Percentiles rank a stretch among this genome's conserved stretches.
Evolutionary conservation across 2,113 vertebrate species (phyloP).

Genomic region (Camelus dromedarius): DNA sequence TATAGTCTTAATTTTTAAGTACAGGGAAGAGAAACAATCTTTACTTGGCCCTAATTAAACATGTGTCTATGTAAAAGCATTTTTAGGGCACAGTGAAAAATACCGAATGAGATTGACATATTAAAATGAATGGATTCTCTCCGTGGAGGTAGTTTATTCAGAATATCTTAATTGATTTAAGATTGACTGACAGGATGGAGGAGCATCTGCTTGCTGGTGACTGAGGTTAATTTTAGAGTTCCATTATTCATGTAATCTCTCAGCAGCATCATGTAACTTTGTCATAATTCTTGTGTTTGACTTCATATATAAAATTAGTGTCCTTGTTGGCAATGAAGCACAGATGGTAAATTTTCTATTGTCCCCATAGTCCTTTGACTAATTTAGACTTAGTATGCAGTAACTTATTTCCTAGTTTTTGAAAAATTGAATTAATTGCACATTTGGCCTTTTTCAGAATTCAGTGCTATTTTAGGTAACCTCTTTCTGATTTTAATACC

Average conservation of each 20-base stretch:
- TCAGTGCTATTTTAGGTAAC: constrained; percentile 55
- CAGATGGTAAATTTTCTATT: constrained; percentile 46
- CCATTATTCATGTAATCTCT: constrained; percentile 57
- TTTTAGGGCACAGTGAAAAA: background rate
- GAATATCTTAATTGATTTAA: constrained; percentile 63
- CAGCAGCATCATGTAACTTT: background rate
- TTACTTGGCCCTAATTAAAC: background rate
- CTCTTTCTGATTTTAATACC: constrained; percentile 11
- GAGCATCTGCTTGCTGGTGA: background rate
- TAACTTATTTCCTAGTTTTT: constrained; percentile 53
- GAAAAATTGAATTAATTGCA: constrained; percentile 59
- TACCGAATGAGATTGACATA: background rate
- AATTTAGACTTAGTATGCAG: constrained; percentile 19
- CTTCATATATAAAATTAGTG: constrained; percentile 49
- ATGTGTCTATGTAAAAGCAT: background rate
- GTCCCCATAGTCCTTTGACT: background rate
- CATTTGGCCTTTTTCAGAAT: constrained; percentile 60
- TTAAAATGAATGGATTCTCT: constrained; percentile 48
- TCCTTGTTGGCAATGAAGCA: background rate
- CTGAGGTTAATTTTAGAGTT: constrained; percentile 59
- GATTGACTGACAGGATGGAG: constrained; percentile 51
- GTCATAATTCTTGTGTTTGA: constrained; percentile 32
- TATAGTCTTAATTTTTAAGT: background rate
- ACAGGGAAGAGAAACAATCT: background rate
- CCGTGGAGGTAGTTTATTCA: constrained; percentile 5